phyloP scores from a whole-genome alignment of 2,888 invertebrate species.

The Dolomedes plantarius region DNA sequence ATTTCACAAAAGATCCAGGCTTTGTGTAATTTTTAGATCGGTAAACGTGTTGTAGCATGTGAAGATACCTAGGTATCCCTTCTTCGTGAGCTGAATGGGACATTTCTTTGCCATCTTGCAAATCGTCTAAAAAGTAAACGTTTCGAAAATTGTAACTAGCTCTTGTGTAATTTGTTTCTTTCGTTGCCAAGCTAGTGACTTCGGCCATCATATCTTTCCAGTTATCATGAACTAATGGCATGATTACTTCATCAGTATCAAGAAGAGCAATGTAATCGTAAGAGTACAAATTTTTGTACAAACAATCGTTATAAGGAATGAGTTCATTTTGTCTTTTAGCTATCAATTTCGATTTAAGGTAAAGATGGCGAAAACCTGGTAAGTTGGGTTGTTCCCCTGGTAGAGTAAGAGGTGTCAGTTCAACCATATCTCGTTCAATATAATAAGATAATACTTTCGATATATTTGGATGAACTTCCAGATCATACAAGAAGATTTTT shows the following conservation, averaged over 20 bases:
- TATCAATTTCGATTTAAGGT: conserved; percentile 80
- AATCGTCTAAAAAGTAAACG: conserved; percentile 92
- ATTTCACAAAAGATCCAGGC: conserved; percentile 94
- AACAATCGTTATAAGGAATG: conserved; percentile 86
- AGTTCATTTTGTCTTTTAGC: conserved; percentile 85
- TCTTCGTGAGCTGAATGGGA: conserved; percentile 70
- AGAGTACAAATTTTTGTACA: conserved; percentile 83
- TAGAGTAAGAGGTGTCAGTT: conserved; percentile 80
- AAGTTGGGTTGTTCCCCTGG: conserved; percentile 79
- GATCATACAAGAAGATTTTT: conserved; percentile 92
- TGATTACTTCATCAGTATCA: conserved; percentile 85
- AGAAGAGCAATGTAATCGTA: conserved; percentile 83
- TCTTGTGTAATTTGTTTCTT: conserved; percentile 82
- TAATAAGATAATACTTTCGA: conserved; percentile 84
- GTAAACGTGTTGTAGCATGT: conserved; percentile 94
- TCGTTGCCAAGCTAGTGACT: conserved; percentile 79
- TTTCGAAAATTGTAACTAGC: conserved; percentile 92
- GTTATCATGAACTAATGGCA: conserved; percentile 81
- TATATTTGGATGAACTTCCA: conserved; percentile 89
- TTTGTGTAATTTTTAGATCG: conserved; percentile 93
- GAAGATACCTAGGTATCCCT: conserved; percentile 83
- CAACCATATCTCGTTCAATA: conserved; percentile 78
- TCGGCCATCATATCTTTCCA: conserved; percentile 81
- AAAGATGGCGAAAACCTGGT: conserved; percentile 76
- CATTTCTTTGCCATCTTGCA: conserved; percentile 80